These are phyloP conservation scores for Tinea trinotella DNA, from an alignment of 2,888 invertebrate genomes.

Conservation along the genomic window DNA sequence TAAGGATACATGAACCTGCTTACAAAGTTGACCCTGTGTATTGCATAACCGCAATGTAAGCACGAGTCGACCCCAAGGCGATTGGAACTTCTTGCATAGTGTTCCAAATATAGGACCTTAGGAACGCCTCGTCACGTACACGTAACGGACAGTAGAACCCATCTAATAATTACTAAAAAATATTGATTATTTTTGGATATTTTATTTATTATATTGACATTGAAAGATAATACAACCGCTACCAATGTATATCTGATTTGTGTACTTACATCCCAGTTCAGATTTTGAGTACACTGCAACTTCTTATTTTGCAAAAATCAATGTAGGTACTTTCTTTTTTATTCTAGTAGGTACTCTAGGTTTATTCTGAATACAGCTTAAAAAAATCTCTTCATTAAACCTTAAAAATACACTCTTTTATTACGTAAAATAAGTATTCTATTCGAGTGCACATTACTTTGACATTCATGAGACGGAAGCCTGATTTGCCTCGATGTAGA, in stretches of 20 bases:
- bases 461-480: constrained; percentile 16
- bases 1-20: constrained; percentile 22
- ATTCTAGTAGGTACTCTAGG: no score
- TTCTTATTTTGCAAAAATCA: no score
- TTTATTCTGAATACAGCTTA: no score
- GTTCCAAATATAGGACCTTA: constrained; percentile 33
- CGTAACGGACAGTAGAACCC: constrained; percentile 19
- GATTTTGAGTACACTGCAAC: no score
- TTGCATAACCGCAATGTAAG: constrained; percentile 31
- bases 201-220: not conserved
- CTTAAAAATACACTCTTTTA: not conserved
- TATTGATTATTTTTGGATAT: not conserved
- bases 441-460: constrained; percentile 4
- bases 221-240: no score
- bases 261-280: no score
- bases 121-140: constrained; percentile 38
- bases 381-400: not conserved
- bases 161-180: not conserved
- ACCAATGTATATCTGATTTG: no score
- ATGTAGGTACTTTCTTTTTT: no score
- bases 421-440: constrained; percentile 8
- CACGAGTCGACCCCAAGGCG: constrained; percentile 31
- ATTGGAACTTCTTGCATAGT: constrained; percentile 25
- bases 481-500: constrained; percentile 11
- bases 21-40: constrained; percentile 19